phyloP scores from a whole-genome alignment of 2,797 vertebrate species.

The Cygnus olor region DNA sequence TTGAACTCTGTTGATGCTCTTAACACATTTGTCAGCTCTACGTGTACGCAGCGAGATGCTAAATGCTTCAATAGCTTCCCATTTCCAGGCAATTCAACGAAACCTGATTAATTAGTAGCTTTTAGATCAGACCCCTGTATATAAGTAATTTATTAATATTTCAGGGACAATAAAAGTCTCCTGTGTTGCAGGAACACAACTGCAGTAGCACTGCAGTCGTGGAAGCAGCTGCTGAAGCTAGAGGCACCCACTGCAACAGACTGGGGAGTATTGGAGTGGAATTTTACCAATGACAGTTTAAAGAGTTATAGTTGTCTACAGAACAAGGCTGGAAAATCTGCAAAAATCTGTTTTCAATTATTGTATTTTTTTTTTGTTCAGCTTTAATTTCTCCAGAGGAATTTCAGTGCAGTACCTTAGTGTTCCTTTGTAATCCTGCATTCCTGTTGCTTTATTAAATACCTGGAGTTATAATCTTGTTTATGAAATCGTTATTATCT shows the following conservation, averaged over 20 bases:
- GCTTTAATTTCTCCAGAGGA: constrained; percentile 29
- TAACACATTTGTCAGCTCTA: background rate
- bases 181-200: background rate
- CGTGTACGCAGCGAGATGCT: background rate
- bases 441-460: constrained; percentile 64
- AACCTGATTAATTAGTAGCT: background rate
- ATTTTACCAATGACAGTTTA: constrained; percentile 48
- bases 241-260: background rate
- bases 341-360: constrained; percentile 60
- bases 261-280: constrained; percentile 1
- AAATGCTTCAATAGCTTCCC: background rate
- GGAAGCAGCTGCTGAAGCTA: constrained; percentile 2
- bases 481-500: constrained; percentile 71
- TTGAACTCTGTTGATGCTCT: constrained; percentile 13
- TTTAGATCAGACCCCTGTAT: background rate
- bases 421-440: constrained; percentile 34
- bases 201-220: background rate
- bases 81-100: constrained; percentile 9
- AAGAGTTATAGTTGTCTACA: constrained; percentile 59
- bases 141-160: background rate
- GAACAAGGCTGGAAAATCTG: constrained; percentile 53
- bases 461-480: constrained; percentile 67
- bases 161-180: background rate
- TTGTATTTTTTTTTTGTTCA: background rate
- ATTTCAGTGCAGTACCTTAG: constrained; percentile 39